A percentile compares a stretch with the other conserved stretches of the same genome.
phyloP scores from a whole-genome alignment of 2,113 vertebrate genomes.

The Carassius gibelio region DNA sequence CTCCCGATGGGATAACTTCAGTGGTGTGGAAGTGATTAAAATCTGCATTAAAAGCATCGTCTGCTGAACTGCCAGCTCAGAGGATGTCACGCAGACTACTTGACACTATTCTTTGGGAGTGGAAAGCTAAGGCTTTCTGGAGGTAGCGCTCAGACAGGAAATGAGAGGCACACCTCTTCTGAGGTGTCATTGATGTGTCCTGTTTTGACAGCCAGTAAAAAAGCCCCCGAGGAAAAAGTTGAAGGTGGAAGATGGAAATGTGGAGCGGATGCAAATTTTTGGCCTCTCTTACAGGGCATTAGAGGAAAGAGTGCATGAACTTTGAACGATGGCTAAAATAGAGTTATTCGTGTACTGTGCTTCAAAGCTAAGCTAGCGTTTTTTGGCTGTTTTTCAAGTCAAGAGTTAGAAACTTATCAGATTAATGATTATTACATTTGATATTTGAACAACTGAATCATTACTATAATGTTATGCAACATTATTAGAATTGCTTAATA shows the following conservation, averaged over 20 bases:
- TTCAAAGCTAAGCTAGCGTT: neutral
- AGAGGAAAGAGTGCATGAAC: neutral
- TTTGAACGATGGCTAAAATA: neutral
- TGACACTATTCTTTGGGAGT: constrained; percentile 2
- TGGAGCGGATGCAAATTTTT: constrained; percentile 12
- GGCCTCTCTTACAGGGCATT: constrained; percentile 24
- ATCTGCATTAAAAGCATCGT: constrained; percentile 35
- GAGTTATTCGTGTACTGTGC: neutral
- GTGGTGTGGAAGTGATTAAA: constrained; percentile 43
- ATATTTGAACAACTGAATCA: neutral
- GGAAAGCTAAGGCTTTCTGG: constrained; percentile 28
- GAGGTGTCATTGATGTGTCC: constrained; percentile 37
- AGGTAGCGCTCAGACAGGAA: constrained; percentile 27
- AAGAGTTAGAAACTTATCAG: neutral
- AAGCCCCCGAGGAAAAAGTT: neutral
- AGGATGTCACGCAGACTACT: constrained; percentile 28
- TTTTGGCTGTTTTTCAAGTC: neutral
- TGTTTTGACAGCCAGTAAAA: constrained; percentile 49
- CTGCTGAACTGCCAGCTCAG: constrained; percentile 9
- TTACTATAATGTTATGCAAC: neutral
- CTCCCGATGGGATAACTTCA: constrained; percentile 18
- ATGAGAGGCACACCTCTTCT: constrained; percentile 21
- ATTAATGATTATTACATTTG: neutral
- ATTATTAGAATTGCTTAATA: neutral
- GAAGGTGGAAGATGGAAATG: neutral